These are phyloP conservation scores for Brachyopa scutellaris DNA, from an alignment of 2,888 invertebrate species.

Conservation along the genomic window DNA sequence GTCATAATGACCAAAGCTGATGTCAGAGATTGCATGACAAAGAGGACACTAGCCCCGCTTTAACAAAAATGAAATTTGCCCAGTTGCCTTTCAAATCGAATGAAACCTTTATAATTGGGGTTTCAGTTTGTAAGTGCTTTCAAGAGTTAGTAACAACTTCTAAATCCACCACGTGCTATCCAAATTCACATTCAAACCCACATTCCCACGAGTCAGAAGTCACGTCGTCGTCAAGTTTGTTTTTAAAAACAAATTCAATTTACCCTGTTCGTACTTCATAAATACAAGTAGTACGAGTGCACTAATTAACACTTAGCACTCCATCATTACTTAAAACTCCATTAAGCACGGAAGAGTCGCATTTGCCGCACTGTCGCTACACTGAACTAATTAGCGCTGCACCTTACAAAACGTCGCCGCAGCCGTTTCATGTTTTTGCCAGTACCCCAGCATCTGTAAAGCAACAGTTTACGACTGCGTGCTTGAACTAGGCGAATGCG, in stretches of 20 bases:
- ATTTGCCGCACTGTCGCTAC: slow-evolving; percentile 20
- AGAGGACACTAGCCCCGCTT: too few species aligned
- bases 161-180: too few species aligned
- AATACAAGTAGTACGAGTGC: slow-evolving; percentile 35
- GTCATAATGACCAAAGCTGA: too few species aligned
- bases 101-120: too few species aligned
- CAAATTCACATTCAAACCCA: too few species aligned
- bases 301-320: slow-evolving; percentile 49
- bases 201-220: too few species aligned
- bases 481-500: slow-evolving; percentile 15
- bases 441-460: slow-evolving; percentile 27
- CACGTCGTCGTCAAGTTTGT: too few species aligned
- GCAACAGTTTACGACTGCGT: slow-evolving; percentile 20
- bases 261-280: slow-evolving; percentile 45
- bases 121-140: too few species aligned
- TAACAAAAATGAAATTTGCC: too few species aligned
- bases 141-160: too few species aligned
- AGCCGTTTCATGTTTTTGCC: slow-evolving; percentile 8
- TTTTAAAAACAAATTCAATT: slow-evolving; percentile 25
- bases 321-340: slow-evolving; percentile 6
- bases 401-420: slow-evolving; percentile 39
- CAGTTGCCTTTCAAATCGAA: too few species aligned
- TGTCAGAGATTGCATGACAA: too few species aligned
- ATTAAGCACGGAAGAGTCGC: slow-evolving; percentile 47
- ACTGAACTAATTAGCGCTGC: slow-evolving; percentile 60